Conservation (phyloP, 2,888 invertebrate genomes). For the Drosophila paranaensis region DNA sequence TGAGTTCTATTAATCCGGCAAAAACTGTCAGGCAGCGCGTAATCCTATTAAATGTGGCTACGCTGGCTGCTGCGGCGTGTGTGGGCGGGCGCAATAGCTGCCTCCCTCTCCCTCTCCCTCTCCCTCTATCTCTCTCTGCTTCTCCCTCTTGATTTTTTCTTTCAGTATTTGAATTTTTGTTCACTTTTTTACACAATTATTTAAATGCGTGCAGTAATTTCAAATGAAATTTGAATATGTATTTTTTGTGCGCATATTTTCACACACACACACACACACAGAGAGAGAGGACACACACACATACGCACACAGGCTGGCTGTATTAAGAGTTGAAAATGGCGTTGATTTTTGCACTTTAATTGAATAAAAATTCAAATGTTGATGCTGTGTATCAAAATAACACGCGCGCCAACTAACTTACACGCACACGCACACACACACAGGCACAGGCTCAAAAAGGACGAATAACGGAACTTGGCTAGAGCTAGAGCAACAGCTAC, state of each 20-base stretch:
- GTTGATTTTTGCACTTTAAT: conserved; percentile 70
- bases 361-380: conserved; percentile 78
- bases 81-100: not conserved
- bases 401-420: conserved; percentile 33
- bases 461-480: conserved; percentile 1
- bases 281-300: conserved; percentile 2
- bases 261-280: conserved; percentile 20
- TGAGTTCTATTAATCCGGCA: conserved; percentile 57
- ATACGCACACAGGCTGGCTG: conserved; percentile 7
- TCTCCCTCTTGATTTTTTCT: conserved; percentile 9
- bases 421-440: not conserved
- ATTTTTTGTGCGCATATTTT: conserved; percentile 64
- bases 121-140: conserved; percentile 7
- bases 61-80: conserved; percentile 20
- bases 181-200: conserved; percentile 63
- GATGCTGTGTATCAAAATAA: conserved; percentile 48
- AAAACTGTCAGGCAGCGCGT: conserved; percentile 63
- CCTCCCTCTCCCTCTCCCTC: not conserved
- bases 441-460: conserved; percentile 26
- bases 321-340: conserved; percentile 52
- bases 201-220: conserved; percentile 78
- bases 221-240: conserved; percentile 74
- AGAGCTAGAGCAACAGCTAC: not conserved
- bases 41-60: conserved; percentile 72
- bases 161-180: conserved; percentile 27